Base-by-base conservation (phyloP, 2,888 invertebrate genomes). In the Trissoscelio sp. region DNA sequence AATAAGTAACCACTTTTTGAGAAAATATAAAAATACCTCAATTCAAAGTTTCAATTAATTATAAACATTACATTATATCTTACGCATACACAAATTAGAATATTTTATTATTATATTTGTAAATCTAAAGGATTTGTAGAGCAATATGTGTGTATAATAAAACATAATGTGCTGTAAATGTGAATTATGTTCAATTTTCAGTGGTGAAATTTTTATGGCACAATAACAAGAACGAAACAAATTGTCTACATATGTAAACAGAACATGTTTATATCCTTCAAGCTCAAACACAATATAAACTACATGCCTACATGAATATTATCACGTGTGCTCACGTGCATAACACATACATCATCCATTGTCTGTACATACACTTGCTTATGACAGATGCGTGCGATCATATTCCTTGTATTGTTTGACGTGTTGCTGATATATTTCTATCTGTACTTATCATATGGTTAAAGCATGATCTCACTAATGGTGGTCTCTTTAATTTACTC, bases 341-440 rank as follows among this genome's bases (percentile, higher is more conserved):
- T 78, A 48, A 70, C 77, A 70, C 55, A 70, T 78, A 57, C 46
- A 78, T 78, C 77, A 78, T 64, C 62, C 62, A 78, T 78, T 78
- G 77, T 78, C 69, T 64, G 77, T 55, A 55, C 48, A 22, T 55
- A 64, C 62, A 55, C 55, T 39, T 67, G 69, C 62, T 12, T 55
- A 55, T 78, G 77, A 78, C 70, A 70, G 69, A 78, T 78, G 42
- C 60, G 42, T 55, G 39, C 70, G 46, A 78, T 70, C 69, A 44
- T 75, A 42, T 42, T 58, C 58, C 75, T 67, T 67, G 67, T 53
- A 42, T 51, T 46, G 51, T 67, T 75, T 75, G 67, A 77, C 69
- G 37, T 77, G 31, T 42, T 69, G 60, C 37, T 77, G 69, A 69
- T 77, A 77, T 69, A 66, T 69, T 77, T 77, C 67, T 69, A 60